phyloP scores from a whole-genome alignment of 2,113 vertebrate species.

The Ariopsis seemanni region DNA sequence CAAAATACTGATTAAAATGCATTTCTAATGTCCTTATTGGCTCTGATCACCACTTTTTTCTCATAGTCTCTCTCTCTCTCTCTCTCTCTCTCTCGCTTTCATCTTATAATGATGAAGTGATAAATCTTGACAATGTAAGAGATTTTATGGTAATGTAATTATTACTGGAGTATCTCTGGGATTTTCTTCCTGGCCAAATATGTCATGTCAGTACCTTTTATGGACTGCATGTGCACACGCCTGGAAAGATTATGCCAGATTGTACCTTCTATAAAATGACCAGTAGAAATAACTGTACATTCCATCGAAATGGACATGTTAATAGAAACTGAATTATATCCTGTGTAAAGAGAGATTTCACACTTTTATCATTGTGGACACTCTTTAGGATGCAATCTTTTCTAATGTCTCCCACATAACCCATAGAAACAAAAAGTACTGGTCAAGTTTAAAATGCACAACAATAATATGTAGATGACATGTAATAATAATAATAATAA shows the following conservation, averaged over 20 bases:
- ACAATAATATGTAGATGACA: neutral
- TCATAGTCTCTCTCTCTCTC: neutral
- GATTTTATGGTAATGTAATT: neutral
- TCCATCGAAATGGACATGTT: neutral
- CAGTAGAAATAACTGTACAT: neutral
- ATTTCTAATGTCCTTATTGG: neutral
- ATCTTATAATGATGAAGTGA: neutral
- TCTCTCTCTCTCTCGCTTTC: neutral
- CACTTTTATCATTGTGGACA: neutral
- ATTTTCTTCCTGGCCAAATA: neutral
- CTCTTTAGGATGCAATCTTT: too few species aligned
- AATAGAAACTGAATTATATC: neutral
- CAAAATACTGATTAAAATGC: neutral
- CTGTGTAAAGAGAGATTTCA: neutral
- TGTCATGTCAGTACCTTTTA: neutral
- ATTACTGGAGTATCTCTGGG: neutral
- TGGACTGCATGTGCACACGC: neutral
- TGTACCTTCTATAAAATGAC: neutral
- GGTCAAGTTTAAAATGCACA: neutral
- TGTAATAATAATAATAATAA: neutral
- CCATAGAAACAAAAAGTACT: too few species aligned
- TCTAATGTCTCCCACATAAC: too few species aligned
- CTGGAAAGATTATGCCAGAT: neutral
- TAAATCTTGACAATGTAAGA: neutral
- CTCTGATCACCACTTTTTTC: neutral